Evolutionary conservation across 1,140 invertebrate species (phyloP), one percentile per base, ranked within the genome.

Genomic region (Drosophila fuyamai): DNA sequence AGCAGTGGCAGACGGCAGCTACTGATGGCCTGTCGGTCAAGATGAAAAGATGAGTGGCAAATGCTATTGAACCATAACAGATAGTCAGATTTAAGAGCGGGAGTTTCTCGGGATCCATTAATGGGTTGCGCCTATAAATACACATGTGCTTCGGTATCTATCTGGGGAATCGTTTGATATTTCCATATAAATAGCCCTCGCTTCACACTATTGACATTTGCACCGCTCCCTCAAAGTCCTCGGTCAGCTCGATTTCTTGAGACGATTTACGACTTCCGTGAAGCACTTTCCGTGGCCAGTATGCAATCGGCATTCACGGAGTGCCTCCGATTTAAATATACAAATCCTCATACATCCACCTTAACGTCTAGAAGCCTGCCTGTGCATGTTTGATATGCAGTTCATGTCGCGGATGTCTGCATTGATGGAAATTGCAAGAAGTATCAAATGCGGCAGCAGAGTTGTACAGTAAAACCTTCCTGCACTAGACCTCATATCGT

Each of bases 191-290:
- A 75, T 75, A 65, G 70, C 59, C 50, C 18, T 77, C 43, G 60
- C 40, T 82, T 76, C 71, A 57, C 66, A 88, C 79, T 73, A 77
- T 88, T 71, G 83, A 86, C 73, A 76, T 66, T 76, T 76, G 73
- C 72, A 54, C 47, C 55, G 27, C 71, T 63, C 58, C 48, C 44
- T 41, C 14, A 4, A 32, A 41, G 43, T 76, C 72, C 46, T 76
- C 60, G 62, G 73, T 50, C 73, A 76, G 70, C 48, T 47, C 47
- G 67, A 41, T 63, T 63, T 79, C 84, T 88, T 62, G 61, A 68
- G 65, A 76, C 80, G 81, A 86, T 86, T 86, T 86, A 86, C 83
- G 83, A 86, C 83, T 86, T 86, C 83, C 83, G 83, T 83, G 83
- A 79, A 70, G 84, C 50, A 70, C 79, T 79, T 82, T 79, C 79